phyloP scores from a whole-genome alignment of 2,888 invertebrate genomes.

The Sminthurides aquaticus region DNA sequence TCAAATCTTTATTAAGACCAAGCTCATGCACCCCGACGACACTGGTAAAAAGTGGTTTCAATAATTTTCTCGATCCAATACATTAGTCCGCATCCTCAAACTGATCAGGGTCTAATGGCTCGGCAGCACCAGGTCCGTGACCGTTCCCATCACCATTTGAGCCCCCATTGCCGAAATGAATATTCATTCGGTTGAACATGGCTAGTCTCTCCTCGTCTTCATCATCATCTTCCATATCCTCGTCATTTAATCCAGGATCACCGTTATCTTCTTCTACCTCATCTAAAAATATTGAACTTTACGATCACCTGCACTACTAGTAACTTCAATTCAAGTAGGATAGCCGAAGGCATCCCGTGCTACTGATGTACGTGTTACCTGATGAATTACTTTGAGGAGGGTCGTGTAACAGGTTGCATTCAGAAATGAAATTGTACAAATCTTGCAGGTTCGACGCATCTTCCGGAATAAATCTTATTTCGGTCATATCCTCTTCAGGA shows the following conservation, averaged over 20 bases:
- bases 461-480: constrained; percentile 64
- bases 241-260: constrained; percentile 27
- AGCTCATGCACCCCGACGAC: too few relatives aligned
- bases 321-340: neutral
- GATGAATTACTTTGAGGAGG: constrained; percentile 60
- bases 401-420: constrained; percentile 72
- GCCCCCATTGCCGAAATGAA: constrained; percentile 24
- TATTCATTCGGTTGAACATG: constrained; percentile 32
- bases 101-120: constrained; percentile 20
- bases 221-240: constrained; percentile 26
- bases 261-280: constrained; percentile 38
- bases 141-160: constrained; percentile 7
- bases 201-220: constrained; percentile 27
- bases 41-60: too few relatives aligned
- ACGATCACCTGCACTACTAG: too few relatives aligned
- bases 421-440: constrained; percentile 66
- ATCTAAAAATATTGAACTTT: constrained; percentile 14
- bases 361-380: constrained; percentile 44
- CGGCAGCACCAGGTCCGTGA: neutral
- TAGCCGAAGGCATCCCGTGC: constrained; percentile 3
- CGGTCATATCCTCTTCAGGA: constrained; percentile 57
- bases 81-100: constrained; percentile 24
- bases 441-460: constrained; percentile 57
- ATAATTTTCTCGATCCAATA: too few relatives aligned
- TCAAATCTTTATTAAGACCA: too few relatives aligned